These are phyloP conservation scores for Harpagoxenus sublaevis DNA, from an alignment of 2,888 invertebrate species.

Conservation along the genomic window DNA sequence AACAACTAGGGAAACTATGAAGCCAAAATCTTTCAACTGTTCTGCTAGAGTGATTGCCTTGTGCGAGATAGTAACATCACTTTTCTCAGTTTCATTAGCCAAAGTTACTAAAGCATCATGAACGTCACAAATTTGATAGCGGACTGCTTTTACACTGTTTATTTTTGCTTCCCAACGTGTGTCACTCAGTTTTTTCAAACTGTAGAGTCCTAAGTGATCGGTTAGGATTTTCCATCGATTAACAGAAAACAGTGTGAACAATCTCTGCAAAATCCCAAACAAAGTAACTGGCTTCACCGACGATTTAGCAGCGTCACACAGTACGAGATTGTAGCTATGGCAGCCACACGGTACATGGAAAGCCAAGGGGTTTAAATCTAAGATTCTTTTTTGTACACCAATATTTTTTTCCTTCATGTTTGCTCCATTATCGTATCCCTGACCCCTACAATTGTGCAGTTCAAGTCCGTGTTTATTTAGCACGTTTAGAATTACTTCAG, in stretches of 20 bases:
- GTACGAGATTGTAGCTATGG: slow-evolving; percentile 57
- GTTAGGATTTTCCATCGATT: slow-evolving; percentile 76
- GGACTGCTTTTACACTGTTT: slow-evolving; percentile 73
- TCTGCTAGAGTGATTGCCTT: slow-evolving; percentile 71
- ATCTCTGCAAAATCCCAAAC: slow-evolving; percentile 78
- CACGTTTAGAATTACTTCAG: slow-evolving; percentile 72
- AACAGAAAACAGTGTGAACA: slow-evolving; percentile 70
- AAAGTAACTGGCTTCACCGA: slow-evolving; percentile 79
- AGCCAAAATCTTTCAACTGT: slow-evolving; percentile 74
- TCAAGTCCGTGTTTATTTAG: slow-evolving; percentile 77
- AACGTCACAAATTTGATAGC: slow-evolving; percentile 77
- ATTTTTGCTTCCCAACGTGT: slow-evolving; percentile 77
- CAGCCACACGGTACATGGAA: slow-evolving; percentile 41
- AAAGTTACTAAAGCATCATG: slow-evolving; percentile 78
- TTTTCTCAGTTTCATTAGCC: slow-evolving; percentile 60
- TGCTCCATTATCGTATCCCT: slow-evolving; percentile 76
- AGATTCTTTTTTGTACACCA: slow-evolving; percentile 80
- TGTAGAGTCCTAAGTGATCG: slow-evolving; percentile 73
- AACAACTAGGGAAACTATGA: slow-evolving; percentile 78
- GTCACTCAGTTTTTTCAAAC: slow-evolving; percentile 76
- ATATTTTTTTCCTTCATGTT: slow-evolving; percentile 43
- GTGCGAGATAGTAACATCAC: slow-evolving; percentile 63
- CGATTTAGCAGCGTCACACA: slow-evolving; percentile 66
- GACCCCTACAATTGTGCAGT: slow-evolving; percentile 78
- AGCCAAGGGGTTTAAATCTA: slow-evolving; percentile 67